A percentile compares a stretch with the other conserved stretches of the same genome.
These are phyloP conservation scores for Corythoichthys intestinalis DNA, from an alignment of 2,113 vertebrate species.

Conservation along the genomic window DNA sequence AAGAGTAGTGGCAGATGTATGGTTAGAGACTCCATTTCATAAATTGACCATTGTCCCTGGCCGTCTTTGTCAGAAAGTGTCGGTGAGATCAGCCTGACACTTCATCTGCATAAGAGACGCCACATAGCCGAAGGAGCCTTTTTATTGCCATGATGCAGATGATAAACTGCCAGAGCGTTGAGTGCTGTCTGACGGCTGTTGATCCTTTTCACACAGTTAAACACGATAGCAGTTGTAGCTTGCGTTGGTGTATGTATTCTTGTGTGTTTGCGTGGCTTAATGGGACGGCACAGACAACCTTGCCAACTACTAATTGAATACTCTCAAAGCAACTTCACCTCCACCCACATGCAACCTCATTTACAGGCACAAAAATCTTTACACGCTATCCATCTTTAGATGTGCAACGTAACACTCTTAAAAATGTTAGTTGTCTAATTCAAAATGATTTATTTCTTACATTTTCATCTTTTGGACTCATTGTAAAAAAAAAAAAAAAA, in stretches of 20 bases:
- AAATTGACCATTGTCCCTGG: background rate
- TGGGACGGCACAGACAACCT: constrained; percentile 19
- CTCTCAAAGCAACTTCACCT: constrained; percentile 13
- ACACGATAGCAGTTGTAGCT: constrained; percentile 5
- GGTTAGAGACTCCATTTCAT: background rate
- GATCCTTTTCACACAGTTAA: constrained; percentile 31
- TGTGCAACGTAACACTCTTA: background rate
- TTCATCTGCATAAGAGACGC: constrained; percentile 9
- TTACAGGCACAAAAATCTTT: background rate
- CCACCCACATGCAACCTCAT: constrained; percentile 9
- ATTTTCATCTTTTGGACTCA: no score
- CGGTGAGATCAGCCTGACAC: constrained; percentile 1
- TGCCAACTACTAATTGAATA: constrained; percentile 40
- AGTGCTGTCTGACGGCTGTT: constrained; percentile 24
- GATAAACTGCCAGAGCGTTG: constrained; percentile 14
- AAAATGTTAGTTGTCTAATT: background rate
- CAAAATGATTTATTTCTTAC: background rate
- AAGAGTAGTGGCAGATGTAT: background rate
- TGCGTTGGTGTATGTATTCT: background rate
- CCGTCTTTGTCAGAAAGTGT: constrained; percentile 1
- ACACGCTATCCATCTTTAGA: constrained; percentile 4
- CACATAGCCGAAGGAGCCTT: constrained; percentile 13
- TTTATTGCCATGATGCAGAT: constrained; percentile 15
- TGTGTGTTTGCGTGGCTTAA: background rate
- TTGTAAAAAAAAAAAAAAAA: background rate